phyloP scores from a whole-genome alignment of 2,888 invertebrate species.

The Athalia rosae region DNA sequence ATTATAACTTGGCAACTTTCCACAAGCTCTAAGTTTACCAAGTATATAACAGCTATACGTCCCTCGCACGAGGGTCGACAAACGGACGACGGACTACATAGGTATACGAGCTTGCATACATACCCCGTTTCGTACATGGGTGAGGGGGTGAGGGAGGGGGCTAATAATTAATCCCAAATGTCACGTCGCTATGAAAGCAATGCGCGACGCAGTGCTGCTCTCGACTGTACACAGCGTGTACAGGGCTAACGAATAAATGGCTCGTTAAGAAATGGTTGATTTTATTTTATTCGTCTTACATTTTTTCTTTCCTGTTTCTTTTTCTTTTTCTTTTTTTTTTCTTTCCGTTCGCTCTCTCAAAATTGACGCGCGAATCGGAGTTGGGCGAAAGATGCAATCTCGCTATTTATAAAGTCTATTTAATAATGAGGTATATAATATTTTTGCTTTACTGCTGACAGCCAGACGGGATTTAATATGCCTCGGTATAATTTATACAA shows the following conservation, averaged over 20 bases:
- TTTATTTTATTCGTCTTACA: no score
- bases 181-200: background rate
- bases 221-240: no score
- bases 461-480: constrained; percentile 38
- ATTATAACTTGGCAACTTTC: constrained; percentile 28
- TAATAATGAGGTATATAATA: no score
- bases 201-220: no score
- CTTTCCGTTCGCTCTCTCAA: no score
- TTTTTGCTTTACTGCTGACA: background rate
- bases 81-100: no score
- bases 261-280: background rate
- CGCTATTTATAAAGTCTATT: no score
- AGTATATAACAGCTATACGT: no score
- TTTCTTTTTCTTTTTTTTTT: background rate
- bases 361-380: no score
- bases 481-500: constrained; percentile 45
- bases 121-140: background rate
- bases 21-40: constrained; percentile 14
- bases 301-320: background rate
- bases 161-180: constrained; percentile 28
- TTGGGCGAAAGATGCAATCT: no score
- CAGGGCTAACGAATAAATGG: background rate
- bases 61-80: no score
- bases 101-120: no score
- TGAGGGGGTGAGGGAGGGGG: constrained; percentile 1